Conservation (phyloP, 2,113 vertebrate genomes). For the Numenius arquata region DNA sequence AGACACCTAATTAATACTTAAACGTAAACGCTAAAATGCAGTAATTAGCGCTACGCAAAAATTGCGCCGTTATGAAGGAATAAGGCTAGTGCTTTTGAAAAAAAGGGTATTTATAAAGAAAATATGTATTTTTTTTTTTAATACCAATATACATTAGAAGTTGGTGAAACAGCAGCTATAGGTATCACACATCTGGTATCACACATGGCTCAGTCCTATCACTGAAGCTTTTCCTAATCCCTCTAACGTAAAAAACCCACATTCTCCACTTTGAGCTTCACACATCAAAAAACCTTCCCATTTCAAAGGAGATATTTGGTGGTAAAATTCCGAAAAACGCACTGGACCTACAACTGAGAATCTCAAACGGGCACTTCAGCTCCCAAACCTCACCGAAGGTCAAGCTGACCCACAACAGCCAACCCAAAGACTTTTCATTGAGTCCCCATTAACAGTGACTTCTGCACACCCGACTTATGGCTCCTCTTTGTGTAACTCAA, state of each 20-base stretch:
- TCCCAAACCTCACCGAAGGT: background rate
- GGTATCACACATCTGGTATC: background rate
- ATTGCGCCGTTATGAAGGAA: background rate
- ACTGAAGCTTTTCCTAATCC: background rate
- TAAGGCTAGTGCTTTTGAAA: background rate
- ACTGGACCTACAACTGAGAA: too few relatives aligned
- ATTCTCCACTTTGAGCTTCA: background rate
- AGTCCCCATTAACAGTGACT: background rate
- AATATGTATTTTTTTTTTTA: background rate
- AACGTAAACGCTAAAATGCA: background rate
- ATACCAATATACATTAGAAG: background rate
- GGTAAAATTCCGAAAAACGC: background rate
- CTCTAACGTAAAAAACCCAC: too few relatives aligned
- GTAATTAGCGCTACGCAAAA: background rate
- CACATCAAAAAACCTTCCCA: too few relatives aligned
- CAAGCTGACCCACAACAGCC: background rate
- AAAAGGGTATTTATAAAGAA: background rate
- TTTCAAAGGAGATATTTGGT: background rate
- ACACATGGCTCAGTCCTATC: background rate
- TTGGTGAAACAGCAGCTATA: background rate
- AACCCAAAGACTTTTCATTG: background rate
- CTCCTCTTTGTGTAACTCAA: too few relatives aligned
- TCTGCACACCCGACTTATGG: fast-evolving
- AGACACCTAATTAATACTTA: background rate
- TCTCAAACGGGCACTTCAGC: fast-evolving